Base-by-base conservation (phyloP, 2,888 invertebrate species). In the Patella ulyssiponensis region DNA sequence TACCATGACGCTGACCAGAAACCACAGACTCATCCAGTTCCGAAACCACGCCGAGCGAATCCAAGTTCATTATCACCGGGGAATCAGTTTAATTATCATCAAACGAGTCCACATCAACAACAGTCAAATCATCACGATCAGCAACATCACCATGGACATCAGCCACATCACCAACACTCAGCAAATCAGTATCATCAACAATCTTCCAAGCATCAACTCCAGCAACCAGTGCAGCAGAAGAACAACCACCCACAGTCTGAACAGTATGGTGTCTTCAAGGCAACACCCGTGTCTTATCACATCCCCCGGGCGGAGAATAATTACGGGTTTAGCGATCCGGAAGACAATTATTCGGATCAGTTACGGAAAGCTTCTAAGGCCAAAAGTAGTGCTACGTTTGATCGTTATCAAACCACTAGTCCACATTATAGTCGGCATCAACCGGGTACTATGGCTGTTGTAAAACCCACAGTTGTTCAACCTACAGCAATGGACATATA, bases 401-500 rank as follows among this genome's bases (percentile, higher is more conserved):
- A 86, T 27, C 74, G 85, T 12, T 84, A 84, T 71, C 75, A 74
- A 20, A 76, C 76, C 44, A 52, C 64, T 17, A 75, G 74, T 33
- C 75, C 81, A 2, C 81, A 84, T 75, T 81, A 79, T 3, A 80
- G 82, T 14, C 83, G 83, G 11, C 77, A 78, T 20, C 73, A 74
- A 27, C 78, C 81, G 33, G 81, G 83, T 12, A 77, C 85, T 11
- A 83, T 82, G 77, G 83, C 86, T 9, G 83, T 84, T 9, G 84
- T 84, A 2, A 86, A 85, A 79, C 85, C 86, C 1, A 80, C 83
- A n/a, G 79, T 86, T 0, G 77, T 84, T 69, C 83, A 86, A 54
- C 80, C 64, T 64, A 64, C 20, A 64, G 20, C 64, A 14, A 64
- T 64, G 64, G 64, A 64, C 15, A 64, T 64, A 64, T 64, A 23